Percentiles rank a stretch among this genome's conserved stretches.
phyloP scores from a whole-genome alignment of 2,797 vertebrate genomes.

The Chaunax sp. region DNA sequence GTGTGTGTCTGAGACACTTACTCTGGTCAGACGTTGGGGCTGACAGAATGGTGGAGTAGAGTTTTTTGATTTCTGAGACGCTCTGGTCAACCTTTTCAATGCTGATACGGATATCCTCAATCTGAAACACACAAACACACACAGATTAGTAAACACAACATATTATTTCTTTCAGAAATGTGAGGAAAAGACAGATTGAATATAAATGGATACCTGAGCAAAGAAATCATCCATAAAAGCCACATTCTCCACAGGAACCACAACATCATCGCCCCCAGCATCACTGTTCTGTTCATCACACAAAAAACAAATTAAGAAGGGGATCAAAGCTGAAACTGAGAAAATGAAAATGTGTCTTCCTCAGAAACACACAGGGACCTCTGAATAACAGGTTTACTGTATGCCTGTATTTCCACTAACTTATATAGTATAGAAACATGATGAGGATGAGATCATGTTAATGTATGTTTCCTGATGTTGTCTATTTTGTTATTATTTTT shows the following conservation, averaged over 20 bases:
- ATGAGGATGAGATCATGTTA: no score
- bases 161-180: neutral
- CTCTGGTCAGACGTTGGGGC: slow-evolving; percentile 94
- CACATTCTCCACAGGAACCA: slow-evolving; percentile 89
- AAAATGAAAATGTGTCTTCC: no score
- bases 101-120: slow-evolving; percentile 91
- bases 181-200: neutral
- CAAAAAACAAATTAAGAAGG: neutral
- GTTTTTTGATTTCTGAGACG: slow-evolving; percentile 90
- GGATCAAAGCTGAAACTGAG: neutral
- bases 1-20: slow-evolving; percentile 80
- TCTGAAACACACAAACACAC: slow-evolving; percentile 70
- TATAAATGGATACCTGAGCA: slow-evolving; percentile 82
- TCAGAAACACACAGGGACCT: neutral
- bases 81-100: slow-evolving; percentile 93
- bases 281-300: slow-evolving; percentile 83
- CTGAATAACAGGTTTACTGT: no score
- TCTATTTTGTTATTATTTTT: no score
- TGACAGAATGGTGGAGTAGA: slow-evolving; percentile 94
- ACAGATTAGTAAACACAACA: neutral
- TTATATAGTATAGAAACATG: no score
- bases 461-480: no score
- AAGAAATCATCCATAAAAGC: slow-evolving; percentile 98
- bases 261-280: slow-evolving; percentile 85
- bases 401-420: no score